These are phyloP conservation scores for Distichodus sexfasciatus DNA, from an alignment of 2,797 vertebrate species.

Conservation along the genomic window DNA sequence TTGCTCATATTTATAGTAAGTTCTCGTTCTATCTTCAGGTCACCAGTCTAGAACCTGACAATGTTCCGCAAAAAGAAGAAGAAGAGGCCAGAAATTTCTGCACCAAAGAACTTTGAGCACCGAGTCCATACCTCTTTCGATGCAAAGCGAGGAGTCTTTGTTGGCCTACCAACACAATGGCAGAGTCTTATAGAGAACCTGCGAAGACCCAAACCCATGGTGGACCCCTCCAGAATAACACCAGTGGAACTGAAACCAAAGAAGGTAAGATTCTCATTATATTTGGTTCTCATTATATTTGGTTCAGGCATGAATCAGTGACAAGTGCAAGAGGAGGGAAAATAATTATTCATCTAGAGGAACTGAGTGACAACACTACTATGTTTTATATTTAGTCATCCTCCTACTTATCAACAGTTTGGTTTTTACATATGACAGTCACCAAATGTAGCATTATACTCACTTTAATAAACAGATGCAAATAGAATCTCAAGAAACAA, in stretches of 20 bases:
- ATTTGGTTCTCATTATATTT: neutral
- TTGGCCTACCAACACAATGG: conserved; percentile 96
- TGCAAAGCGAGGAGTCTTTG: conserved; percentile 88
- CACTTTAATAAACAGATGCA: too few species aligned
- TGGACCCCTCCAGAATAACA: conserved; percentile 95
- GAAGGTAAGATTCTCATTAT: conserved; percentile 77
- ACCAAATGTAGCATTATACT: too few species aligned
- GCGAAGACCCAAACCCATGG: conserved; percentile 91
- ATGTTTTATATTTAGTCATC: neutral
- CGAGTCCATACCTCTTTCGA: conserved; percentile 97
- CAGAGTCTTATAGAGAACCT: conserved; percentile 95
- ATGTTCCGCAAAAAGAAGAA: conserved; percentile 99
- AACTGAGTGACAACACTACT: neutral
- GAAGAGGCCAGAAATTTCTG: conserved; percentile 97
- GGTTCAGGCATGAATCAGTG: too few species aligned
- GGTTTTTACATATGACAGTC: too few species aligned
- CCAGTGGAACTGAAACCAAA: conserved; percentile 93
- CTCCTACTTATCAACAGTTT: neutral
- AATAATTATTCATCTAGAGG: neutral
- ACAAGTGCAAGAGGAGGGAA: neutral
- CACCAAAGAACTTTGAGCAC: conserved; percentile 96
- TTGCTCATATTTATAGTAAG: neutral
- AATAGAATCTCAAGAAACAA: too few species aligned
- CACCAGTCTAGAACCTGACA: conserved; percentile 55
- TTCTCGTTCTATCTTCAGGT: conserved; percentile 27